A percentile compares a stretch with the other conserved stretches of the same genome.
phyloP scores from a whole-genome alignment of 1,140 invertebrate species.

The Tenebrio molitor region DNA sequence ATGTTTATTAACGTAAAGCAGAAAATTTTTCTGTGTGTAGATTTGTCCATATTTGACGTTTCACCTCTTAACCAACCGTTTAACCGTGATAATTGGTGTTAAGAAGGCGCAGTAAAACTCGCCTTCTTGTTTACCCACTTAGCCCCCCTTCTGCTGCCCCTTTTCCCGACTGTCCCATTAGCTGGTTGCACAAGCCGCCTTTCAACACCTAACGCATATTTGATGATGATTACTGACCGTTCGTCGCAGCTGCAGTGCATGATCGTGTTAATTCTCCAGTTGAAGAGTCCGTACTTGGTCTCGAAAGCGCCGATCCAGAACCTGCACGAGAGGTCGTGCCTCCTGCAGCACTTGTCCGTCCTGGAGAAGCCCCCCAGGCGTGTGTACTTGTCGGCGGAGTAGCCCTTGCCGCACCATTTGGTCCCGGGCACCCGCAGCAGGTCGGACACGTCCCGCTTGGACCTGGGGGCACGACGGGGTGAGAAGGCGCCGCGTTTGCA shows the following conservation, averaged over 20 bases:
- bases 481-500: background rate
- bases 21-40: background rate
- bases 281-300: slow-evolving; percentile 84
- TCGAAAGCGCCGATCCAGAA: slow-evolving; percentile 84
- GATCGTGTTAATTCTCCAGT: slow-evolving; percentile 86
- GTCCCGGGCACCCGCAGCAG: slow-evolving; percentile 83
- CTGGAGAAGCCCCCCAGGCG: slow-evolving; percentile 82
- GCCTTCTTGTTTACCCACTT: slow-evolving; percentile 9
- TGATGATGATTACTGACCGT: slow-evolving; percentile 75
- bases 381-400: slow-evolving; percentile 79
- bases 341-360: slow-evolving; percentile 86
- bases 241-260: slow-evolving; percentile 92
- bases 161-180: too few relatives aligned
- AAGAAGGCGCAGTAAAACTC: background rate
- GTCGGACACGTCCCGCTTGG: slow-evolving; percentile 70
- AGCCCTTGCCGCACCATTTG: slow-evolving; percentile 90
- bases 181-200: too few relatives aligned
- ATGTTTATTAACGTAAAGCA: too few relatives aligned
- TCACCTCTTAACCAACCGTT: slow-evolving; percentile 32
- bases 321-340: slow-evolving; percentile 86
- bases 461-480: slow-evolving; percentile 44
- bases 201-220: too few relatives aligned
- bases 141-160: too few relatives aligned
- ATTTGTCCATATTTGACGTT: slow-evolving; percentile 31
- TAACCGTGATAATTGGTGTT: slow-evolving; percentile 20